A percentile compares a stretch with the other conserved stretches of the same genome.
phyloP scores from a whole-genome alignment of 2,113 vertebrate species.

The Spilogale gracilis region DNA sequence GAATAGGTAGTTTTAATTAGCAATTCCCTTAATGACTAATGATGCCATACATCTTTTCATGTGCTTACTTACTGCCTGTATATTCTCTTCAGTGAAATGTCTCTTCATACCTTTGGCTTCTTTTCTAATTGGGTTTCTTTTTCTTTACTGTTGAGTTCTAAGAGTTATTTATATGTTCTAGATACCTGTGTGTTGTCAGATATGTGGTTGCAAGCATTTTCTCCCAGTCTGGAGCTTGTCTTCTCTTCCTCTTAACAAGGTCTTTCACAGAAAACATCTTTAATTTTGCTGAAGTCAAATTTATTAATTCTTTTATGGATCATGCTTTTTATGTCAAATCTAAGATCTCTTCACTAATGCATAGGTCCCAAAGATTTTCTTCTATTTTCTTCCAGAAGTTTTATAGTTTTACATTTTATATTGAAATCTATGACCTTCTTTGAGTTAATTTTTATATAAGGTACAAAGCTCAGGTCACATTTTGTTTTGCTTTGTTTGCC shows the following conservation, averaged over 20 bases:
- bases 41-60: slow-evolving; percentile 49
- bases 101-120: slow-evolving; percentile 49
- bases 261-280: slow-evolving; percentile 31
- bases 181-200: background rate
- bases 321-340: background rate
- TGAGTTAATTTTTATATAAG: slow-evolving; percentile 41
- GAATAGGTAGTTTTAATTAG: slow-evolving; percentile 60
- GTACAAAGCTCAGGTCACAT: background rate
- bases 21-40: slow-evolving; percentile 49
- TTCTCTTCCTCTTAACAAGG: slow-evolving; percentile 22
- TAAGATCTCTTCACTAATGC: slow-evolving; percentile 23
- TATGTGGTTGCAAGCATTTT: slow-evolving; percentile 43
- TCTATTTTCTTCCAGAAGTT: background rate
- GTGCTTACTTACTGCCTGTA: slow-evolving; percentile 44
- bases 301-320: background rate
- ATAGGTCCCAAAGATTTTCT: slow-evolving; percentile 39
- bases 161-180: slow-evolving; percentile 52
- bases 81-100: slow-evolving; percentile 53
- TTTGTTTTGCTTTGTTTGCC: background rate
- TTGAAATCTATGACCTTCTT: slow-evolving; percentile 56
- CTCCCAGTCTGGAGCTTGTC: background rate
- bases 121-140: slow-evolving; percentile 44
- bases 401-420: slow-evolving; percentile 46
- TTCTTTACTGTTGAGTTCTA: slow-evolving; percentile 58
- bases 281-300: slow-evolving; percentile 38